phyloP scores from a whole-genome alignment of 1,140 invertebrate species.

The Pachypeltis micranthus region DNA sequence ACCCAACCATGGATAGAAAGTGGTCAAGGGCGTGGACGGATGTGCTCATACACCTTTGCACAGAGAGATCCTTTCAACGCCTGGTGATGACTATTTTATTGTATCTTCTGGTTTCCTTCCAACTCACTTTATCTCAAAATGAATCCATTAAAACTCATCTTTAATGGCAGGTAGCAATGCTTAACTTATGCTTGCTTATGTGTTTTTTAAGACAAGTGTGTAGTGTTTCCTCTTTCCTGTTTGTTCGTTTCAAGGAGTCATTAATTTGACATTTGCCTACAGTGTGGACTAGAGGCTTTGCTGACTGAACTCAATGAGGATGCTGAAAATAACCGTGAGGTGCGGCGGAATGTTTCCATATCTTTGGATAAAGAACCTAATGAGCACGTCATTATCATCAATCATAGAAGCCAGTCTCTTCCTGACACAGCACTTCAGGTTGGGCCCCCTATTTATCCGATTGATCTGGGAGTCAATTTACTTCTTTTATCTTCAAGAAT shows the following conservation, averaged over 20 bases:
- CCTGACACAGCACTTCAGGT: conserved; percentile 17
- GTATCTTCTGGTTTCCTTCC: too few relatives aligned
- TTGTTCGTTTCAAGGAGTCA: not conserved
- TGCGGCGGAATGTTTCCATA: conserved; percentile 14
- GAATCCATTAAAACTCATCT: not conserved
- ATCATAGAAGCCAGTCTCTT: conserved; percentile 12
- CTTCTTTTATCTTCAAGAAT: not conserved
- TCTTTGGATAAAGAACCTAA: conserved; percentile 4
- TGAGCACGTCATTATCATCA: conserved; percentile 15
- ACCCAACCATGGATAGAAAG: too few relatives aligned
- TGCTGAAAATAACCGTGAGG: conserved; percentile 15
- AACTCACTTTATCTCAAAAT: too few relatives aligned
- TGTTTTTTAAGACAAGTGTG: not conserved
- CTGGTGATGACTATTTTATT: too few relatives aligned
- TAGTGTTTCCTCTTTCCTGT: not conserved
- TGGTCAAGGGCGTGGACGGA: too few relatives aligned
- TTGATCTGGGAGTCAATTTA: not conserved
- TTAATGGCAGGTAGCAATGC: not conserved
- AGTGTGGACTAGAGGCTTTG: conserved; percentile 21
- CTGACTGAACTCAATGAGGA: conserved; percentile 18
- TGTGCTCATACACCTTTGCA: too few relatives aligned
- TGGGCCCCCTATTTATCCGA: not conserved
- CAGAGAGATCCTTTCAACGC: too few relatives aligned
- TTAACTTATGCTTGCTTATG: not conserved
- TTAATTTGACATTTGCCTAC: not conserved